Conservation (phyloP, 2,113 vertebrate genomes). For the Anarrhichthys ocellatus region DNA sequence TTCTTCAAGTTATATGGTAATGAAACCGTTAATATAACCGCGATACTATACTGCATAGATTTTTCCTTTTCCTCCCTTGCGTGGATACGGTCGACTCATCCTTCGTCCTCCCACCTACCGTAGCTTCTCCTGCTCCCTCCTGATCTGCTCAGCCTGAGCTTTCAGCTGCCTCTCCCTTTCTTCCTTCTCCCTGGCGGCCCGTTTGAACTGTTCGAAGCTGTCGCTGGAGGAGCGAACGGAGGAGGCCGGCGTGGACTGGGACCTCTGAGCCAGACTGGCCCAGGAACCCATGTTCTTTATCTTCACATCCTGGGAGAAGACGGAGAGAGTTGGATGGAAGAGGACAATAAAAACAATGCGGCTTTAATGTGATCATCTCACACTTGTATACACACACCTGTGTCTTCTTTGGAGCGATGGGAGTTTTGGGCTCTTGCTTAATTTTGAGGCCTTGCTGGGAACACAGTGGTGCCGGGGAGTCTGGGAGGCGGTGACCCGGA, state of each 20-base stretch:
- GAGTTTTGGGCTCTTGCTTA: constrained; percentile 91
- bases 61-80: too few relatives aligned
- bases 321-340: background rate
- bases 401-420: constrained; percentile 89
- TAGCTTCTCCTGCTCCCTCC: constrained; percentile 86
- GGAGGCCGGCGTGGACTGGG: constrained; percentile 87
- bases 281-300: constrained; percentile 94
- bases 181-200: constrained; percentile 92
- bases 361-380: too few relatives aligned
- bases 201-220: constrained; percentile 92
- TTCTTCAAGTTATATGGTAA: too few relatives aligned
- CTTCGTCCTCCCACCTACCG: constrained; percentile 75
- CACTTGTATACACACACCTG: constrained; percentile 49
- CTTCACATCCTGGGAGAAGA: constrained; percentile 62
- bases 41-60: too few relatives aligned
- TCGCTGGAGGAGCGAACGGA: constrained; percentile 91
- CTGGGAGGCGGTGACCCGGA: constrained; percentile 84
- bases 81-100: too few relatives aligned
- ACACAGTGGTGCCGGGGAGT: constrained; percentile 79
- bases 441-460: constrained; percentile 86
- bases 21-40: too few relatives aligned
- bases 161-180: constrained; percentile 91
- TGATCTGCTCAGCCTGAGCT: constrained; percentile 89
- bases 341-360: background rate
- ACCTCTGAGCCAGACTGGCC: constrained; percentile 92